A percentile compares a stretch with the other conserved stretches of the same genome.
Evolutionary conservation across 2,797 vertebrate genomes (phyloP).

Genomic region (Leptoclinus maculatus): DNA sequence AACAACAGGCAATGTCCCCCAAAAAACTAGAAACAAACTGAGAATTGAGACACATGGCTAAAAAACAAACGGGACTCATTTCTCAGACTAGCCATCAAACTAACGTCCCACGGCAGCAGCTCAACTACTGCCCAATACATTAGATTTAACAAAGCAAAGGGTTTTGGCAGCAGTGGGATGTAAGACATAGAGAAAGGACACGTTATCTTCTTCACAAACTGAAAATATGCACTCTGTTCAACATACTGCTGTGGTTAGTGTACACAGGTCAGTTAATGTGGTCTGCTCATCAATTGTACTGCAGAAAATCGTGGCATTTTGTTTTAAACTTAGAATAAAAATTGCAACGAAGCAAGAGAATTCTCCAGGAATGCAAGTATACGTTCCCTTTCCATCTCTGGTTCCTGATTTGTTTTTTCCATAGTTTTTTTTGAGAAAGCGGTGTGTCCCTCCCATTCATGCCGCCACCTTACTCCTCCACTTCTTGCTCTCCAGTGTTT

Average conservation of each 20-base stretch:
- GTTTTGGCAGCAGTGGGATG: conserved; percentile 3
- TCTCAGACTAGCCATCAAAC: conserved; percentile 14
- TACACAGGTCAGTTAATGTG: neutral
- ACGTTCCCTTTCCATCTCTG: conserved; percentile 6
- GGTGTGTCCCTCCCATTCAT: conserved; percentile 7
- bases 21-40: neutral
- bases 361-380: neutral
- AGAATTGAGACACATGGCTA: neutral
- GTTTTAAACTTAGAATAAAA: neutral
- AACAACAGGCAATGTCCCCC: neutral
- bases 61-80: conserved; percentile 19
- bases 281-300: neutral
- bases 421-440: neutral
- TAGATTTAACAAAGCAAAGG: conserved; percentile 11
- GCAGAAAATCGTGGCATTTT: neutral
- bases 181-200: conserved; percentile 1
- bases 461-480: conserved; percentile 4
- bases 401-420: neutral
- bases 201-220: neutral
- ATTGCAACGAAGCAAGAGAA: neutral
- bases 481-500: conserved; percentile 44
- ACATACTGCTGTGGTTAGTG: neutral
- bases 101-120: conserved; percentile 8
- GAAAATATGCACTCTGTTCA: neutral
- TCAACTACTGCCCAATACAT: conserved; percentile 4